Conservation (phyloP, 53 echinoderm and acorn worm genomes). For the Hippasteria phrygiana region DNA sequence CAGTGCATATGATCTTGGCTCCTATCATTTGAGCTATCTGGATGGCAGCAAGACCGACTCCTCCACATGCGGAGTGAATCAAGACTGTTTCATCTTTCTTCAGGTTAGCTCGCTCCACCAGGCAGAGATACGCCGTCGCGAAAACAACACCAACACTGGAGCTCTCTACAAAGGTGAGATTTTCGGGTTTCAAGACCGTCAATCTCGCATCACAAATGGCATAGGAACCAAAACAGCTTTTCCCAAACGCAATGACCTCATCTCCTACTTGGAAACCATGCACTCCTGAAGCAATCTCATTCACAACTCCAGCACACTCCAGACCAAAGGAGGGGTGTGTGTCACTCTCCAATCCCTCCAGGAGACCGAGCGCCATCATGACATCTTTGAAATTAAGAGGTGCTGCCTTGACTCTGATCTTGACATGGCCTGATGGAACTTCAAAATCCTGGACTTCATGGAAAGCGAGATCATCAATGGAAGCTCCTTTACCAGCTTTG, state of each 20-base stretch:
- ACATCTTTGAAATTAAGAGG: slow-evolving; percentile 67
- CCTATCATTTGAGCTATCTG: slow-evolving; percentile 79
- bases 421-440: slow-evolving; percentile 51
- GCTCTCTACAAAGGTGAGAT: slow-evolving; percentile 66
- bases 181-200: slow-evolving; percentile 74
- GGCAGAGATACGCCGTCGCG: slow-evolving; percentile 78
- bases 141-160: slow-evolving; percentile 76
- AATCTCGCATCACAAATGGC: slow-evolving; percentile 73
- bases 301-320: slow-evolving; percentile 85
- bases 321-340: slow-evolving; percentile 70
- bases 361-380: too few relatives aligned
- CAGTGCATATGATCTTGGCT: slow-evolving; percentile 80
- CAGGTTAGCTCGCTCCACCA: slow-evolving; percentile 83
- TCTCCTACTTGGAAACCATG: slow-evolving; percentile 67
- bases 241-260: slow-evolving; percentile 83
- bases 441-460: slow-evolving; percentile 40
- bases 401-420: slow-evolving; percentile 58
- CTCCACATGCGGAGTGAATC: slow-evolving; percentile 79
- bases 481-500: slow-evolving; percentile 52
- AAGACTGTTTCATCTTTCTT: slow-evolving; percentile 77
- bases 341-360: slow-evolving; percentile 55
- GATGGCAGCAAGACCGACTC: slow-evolving; percentile 79
- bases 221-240: slow-evolving; percentile 82
- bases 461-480: slow-evolving; percentile 63
- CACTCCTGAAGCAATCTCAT: slow-evolving; percentile 74